phyloP scores from a whole-genome alignment of 1,140 invertebrate species.

The fruit fly (Drosophila melanogaster) region Release_6_plus_ISO1_MT NT_033779.5:9482501-9483000 shows the following conservation, averaged over 20 bases:
- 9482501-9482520: slow-evolving; percentile 79
- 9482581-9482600: slow-evolving; percentile 69
- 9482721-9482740: slow-evolving; percentile 56
- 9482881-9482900: slow-evolving; percentile 82
- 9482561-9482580: slow-evolving; percentile 20
- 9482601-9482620: slow-evolving; percentile 31
- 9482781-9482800: slow-evolving; percentile 57
- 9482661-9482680: slow-evolving; percentile 78
- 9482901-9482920: slow-evolving; percentile 57
- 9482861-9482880: slow-evolving; percentile 70
- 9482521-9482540: slow-evolving; percentile 64
- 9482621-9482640: not conserved
- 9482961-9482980: not conserved
- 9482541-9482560: not conserved
- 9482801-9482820: slow-evolving; percentile 28
- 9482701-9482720: slow-evolving; percentile 28
- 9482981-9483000: not conserved
- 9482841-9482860: slow-evolving; percentile 9
- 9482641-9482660: slow-evolving; percentile 46
- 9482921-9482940: slow-evolving; percentile 46
- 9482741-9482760: slow-evolving; percentile 38
- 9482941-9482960: slow-evolving; percentile 2
- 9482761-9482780: slow-evolving; percentile 59
- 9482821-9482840: not conserved
- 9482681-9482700: slow-evolving; percentile 13